Percentiles rank a stretch among this genome's conserved stretches.
Evolutionary conservation across 2,113 vertebrate genomes (phyloP).

Genomic region (Catharus minimus): DNA sequence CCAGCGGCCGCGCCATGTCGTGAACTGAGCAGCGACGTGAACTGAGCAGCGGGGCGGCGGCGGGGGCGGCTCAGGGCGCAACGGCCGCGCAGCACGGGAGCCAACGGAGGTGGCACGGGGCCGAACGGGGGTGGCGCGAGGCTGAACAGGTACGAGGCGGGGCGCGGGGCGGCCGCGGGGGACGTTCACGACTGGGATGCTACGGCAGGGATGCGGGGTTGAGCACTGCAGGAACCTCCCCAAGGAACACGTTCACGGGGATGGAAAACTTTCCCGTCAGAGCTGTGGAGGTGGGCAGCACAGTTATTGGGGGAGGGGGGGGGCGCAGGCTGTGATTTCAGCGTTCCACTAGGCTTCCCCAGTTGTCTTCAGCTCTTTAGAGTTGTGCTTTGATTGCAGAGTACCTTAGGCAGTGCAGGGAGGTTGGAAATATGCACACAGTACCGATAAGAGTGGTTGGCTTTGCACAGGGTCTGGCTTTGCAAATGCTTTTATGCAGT

Average conservation of each 20-base stretch:
- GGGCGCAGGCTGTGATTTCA: fast-evolving
- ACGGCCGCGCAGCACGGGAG: neutral
- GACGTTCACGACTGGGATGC: fast-evolving
- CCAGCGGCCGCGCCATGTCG: neutral
- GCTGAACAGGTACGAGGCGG: neutral
- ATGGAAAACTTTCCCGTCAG: neutral
- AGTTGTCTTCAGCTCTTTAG: fast-evolving
- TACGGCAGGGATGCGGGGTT: fast-evolving
- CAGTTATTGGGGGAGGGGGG: too few species aligned
- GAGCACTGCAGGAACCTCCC: neutral
- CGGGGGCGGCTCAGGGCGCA: neutral
- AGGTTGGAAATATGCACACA: neutral
- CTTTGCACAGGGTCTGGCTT: neutral
- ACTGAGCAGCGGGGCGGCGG: neutral
- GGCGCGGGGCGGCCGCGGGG: neutral
- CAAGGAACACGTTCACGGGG: fast-evolving
- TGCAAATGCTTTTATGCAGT: neutral
- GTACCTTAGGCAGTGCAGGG: neutral
- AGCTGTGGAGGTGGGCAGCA: fast-evolving
- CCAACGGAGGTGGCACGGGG: neutral
- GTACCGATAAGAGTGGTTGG: fast-evolving
- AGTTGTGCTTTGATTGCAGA: neutral
- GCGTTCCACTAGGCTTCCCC: neutral
- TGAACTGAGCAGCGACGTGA: neutral
- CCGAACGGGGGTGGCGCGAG: too few species aligned